phyloP scores from a whole-genome alignment of 2,797 vertebrate species.

The Ispidina lecontei region DNA sequence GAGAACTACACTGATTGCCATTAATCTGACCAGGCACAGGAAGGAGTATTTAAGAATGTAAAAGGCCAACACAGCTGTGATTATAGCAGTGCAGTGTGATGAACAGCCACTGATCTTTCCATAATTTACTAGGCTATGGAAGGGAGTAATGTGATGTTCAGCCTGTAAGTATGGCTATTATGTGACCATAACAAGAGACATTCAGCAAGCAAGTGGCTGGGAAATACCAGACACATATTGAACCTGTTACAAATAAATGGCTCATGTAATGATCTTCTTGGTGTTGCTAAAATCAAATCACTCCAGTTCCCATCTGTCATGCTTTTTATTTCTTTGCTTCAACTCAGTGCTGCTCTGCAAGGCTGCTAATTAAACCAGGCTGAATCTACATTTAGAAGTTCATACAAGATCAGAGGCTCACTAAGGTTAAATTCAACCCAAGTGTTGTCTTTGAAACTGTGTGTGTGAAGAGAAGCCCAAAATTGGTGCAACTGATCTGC shows the following conservation, averaged over 20 bases:
- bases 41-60: not conserved
- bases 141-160: slow-evolving; percentile 24
- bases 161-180: slow-evolving; percentile 45
- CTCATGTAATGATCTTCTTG: slow-evolving; percentile 40
- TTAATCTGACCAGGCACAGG: not conserved
- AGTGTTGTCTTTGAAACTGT: not conserved
- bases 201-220: slow-evolving; percentile 5
- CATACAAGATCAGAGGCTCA: not conserved
- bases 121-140: slow-evolving; percentile 39
- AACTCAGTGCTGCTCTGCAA: not conserved
- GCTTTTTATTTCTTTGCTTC: slow-evolving; percentile 19
- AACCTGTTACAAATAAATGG: slow-evolving; percentile 61
- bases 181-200: slow-evolving; percentile 22
- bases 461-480: not conserved
- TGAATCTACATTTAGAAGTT: not conserved
- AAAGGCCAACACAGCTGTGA: not conserved
- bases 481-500: not conserved
- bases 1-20: not conserved
- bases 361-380: not conserved
- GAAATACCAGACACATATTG: slow-evolving; percentile 25
- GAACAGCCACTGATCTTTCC: not conserved
- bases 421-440: not conserved
- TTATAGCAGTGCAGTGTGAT: not conserved
- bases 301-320: not conserved
- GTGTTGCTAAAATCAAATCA: slow-evolving; percentile 30